Evolutionary conservation across 2,888 invertebrate species (phyloP), one percentile per base, ranked within the genome.

Genomic region (Pandemis corylana): DNA sequence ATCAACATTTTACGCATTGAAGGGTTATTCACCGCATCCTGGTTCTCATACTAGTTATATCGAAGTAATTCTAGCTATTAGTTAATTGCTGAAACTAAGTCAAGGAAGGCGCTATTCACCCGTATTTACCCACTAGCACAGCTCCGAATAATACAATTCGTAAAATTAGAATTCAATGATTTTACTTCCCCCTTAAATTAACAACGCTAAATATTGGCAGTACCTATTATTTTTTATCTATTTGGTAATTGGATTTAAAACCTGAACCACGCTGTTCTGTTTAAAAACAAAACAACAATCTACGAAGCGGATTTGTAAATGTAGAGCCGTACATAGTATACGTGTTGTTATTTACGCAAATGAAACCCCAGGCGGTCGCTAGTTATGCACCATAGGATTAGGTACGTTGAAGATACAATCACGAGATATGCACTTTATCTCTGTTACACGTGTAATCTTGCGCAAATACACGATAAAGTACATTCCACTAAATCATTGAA

Each of bases 401-500:
- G 65, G 70, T 63, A 63, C 71, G 73, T 72, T 77, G 77, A 69
- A 76, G 77, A 76, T 76, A 73, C 73, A 70, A 77, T 78, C 78
- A 76, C 72, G 70, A 77, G 71, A 79, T 56, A 76, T 79, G 80
- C 80, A 81, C 80, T 82, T 80, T 82, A 82, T 82, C 80, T 79
- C 80, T 80, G 78, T 82, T 81, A 78, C 79, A 77, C 79, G 78
- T 77, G 72, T 80, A 80, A 82, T 81, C 77, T 78, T 78, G 69
- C 66, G 74, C 79, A 79, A 80, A 80, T 78, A 80, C 76, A 72
- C 76, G 80, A 79, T 80, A 77, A 80, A 71, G 77, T 77, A 71
- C 82, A 84, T 86, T 84, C 84, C 83, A 85, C 86, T 83, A 82
- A 83, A 67, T 62, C 53, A n/a, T 56, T 36, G n/a, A 76, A 76